Conservation (phyloP, 2,797 vertebrate species). For the Aulostomus chinensis region DNA sequence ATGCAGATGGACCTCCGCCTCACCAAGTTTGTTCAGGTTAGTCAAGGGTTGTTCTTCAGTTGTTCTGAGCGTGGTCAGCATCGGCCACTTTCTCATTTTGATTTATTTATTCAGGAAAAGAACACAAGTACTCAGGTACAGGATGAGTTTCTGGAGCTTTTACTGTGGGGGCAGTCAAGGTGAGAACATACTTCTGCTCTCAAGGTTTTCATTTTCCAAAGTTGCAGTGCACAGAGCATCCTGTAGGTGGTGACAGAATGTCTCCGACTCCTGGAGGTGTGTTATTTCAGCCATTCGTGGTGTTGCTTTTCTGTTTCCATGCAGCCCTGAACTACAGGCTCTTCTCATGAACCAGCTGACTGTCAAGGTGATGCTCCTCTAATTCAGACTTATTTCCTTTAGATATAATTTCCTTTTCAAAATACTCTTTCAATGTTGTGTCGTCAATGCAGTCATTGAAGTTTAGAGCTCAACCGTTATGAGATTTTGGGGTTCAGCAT, state of each 20-base stretch:
- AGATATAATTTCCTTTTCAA: too few relatives aligned
- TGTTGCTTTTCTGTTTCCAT: slow-evolving; percentile 18
- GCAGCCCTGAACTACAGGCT: slow-evolving; percentile 92
- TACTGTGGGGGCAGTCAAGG: slow-evolving; percentile 98
- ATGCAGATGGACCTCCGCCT: slow-evolving; percentile 98
- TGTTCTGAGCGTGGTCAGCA: background rate
- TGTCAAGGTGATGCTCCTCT: slow-evolving; percentile 96
- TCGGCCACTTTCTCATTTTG: background rate
- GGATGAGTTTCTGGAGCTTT: slow-evolving; percentile 96
- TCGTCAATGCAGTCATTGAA: too few relatives aligned
- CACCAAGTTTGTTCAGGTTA: slow-evolving; percentile 97
- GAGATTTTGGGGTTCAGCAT: too few relatives aligned
- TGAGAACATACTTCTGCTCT: slow-evolving; percentile 43
- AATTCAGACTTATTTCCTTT: too few relatives aligned
- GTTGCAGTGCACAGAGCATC: background rate
- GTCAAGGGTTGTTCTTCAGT: background rate
- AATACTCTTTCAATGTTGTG: too few relatives aligned
- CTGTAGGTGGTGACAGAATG: slow-evolving; percentile 38
- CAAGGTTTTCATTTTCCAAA: too few relatives aligned
- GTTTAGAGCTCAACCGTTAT: too few relatives aligned
- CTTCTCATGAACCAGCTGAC: slow-evolving; percentile 97
- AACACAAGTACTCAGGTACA: slow-evolving; percentile 97
- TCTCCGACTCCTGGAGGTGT: background rate
- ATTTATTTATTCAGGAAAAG: slow-evolving; percentile 86
- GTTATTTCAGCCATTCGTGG: too few relatives aligned